These are phyloP conservation scores for Artibeus lituratus DNA, from an alignment of 2,797 vertebrate genomes.

Conservation along the genomic window DNA sequence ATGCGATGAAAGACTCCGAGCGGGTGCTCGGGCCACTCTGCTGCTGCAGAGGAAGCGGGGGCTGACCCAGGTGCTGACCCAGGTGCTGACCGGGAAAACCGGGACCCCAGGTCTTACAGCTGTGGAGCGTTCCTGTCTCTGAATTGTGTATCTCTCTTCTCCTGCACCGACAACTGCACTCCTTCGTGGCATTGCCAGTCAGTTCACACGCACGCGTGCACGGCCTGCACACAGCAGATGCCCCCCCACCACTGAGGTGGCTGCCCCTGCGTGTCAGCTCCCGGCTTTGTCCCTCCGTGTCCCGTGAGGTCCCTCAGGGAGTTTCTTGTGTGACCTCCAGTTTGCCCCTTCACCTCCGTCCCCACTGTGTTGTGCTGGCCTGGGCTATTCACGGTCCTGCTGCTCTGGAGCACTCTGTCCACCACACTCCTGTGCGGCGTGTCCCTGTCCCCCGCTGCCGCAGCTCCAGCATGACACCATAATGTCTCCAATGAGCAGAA, in stretches of 20 bases:
- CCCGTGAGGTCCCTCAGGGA: background rate
- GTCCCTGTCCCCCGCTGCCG: accelerated
- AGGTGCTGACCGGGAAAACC: background rate
- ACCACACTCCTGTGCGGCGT: accelerated
- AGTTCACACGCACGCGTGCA: too few species aligned
- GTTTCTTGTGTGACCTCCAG: background rate
- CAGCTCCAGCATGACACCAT: accelerated
- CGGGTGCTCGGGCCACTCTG: accelerated
- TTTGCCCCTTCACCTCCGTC: background rate
- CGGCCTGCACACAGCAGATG: background rate
- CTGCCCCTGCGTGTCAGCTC: too few species aligned
- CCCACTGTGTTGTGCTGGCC: background rate
- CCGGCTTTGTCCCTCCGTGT: background rate
- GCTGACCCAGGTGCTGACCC: background rate
- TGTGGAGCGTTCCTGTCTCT: accelerated
- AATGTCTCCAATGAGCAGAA: background rate
- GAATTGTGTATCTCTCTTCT: background rate
- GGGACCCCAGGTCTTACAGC: too few species aligned
- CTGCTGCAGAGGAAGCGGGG: background rate
- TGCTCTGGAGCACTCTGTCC: accelerated
- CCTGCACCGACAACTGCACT: accelerated
- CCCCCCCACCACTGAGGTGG: background rate
- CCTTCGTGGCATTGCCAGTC: background rate
- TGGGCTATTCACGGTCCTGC: background rate
- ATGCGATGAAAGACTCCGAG: accelerated